Percentiles rank a stretch among this genome's conserved stretches.
phyloP scores from a whole-genome alignment of 2,113 vertebrate genomes.

The Gymnogyps californianus region DNA sequence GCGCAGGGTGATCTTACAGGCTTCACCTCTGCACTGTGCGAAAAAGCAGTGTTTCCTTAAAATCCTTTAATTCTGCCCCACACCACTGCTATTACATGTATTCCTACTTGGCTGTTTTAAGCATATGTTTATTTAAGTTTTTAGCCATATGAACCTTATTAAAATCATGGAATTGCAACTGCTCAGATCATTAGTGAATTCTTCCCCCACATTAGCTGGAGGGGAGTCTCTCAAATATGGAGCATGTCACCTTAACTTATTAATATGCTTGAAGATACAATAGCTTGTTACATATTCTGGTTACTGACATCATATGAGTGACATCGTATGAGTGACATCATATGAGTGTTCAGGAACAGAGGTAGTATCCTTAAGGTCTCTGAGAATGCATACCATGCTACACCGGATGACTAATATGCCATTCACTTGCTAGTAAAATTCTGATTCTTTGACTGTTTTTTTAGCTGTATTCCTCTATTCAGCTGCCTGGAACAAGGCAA shows the following conservation, averaged over 20 bases:
- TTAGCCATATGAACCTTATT: not conserved
- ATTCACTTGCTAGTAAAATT: not conserved
- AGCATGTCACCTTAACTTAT: not conserved
- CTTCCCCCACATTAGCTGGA: not conserved
- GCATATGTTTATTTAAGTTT: not conserved
- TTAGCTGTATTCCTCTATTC: not conserved
- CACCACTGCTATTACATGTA: not conserved
- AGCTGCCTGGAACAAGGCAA: not conserved
- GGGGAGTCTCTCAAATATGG: not conserved
- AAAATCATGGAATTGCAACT: not conserved
- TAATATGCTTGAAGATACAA: not conserved
- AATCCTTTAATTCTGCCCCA: not conserved
- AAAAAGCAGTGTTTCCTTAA: not conserved
- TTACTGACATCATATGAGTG: not conserved
- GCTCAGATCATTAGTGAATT: not conserved
- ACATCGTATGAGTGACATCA: rapidly evolving
- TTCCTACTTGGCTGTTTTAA: not conserved
- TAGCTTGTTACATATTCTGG: not conserved
- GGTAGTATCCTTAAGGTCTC: not conserved
- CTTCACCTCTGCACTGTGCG: not conserved
- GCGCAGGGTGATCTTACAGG: not conserved
- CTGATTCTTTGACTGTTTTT: not conserved
- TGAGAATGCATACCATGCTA: not conserved
- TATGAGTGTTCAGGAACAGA: not conserved
- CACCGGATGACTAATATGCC: not conserved